phyloP scores from a whole-genome alignment of 2,888 invertebrate species.

The Neria commutata region DNA sequence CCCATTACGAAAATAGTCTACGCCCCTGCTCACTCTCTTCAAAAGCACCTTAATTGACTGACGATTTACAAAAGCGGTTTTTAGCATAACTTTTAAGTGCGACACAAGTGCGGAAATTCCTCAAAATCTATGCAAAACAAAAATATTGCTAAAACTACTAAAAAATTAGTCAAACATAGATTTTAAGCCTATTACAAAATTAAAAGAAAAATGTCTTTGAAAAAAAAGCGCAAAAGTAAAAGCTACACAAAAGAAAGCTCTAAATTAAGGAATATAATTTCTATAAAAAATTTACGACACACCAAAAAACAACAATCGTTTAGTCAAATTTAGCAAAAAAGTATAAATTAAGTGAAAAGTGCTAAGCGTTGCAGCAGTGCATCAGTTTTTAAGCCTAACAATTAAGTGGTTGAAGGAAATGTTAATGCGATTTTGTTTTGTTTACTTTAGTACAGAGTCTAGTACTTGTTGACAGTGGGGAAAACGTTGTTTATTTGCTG shows the following conservation, averaged over 20 bases:
- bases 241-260: background rate
- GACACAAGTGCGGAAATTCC: background rate
- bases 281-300: no score
- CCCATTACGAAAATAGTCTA: no score
- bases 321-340: no score
- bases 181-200: slow-evolving; percentile 6
- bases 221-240: slow-evolving; percentile 20
- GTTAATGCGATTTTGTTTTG: no score
- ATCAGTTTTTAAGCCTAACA: no score
- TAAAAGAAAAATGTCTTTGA: slow-evolving; percentile 8
- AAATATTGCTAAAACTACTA: background rate
- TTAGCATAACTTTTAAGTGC: background rate
- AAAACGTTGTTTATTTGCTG: no score
- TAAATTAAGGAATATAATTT: slow-evolving; percentile 4
- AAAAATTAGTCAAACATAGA: background rate
- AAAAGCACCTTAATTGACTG: slow-evolving; percentile 3
- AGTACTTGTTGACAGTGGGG: no score
- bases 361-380: no score
- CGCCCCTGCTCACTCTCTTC: no score
- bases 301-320: background rate
- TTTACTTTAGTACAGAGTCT: no score
- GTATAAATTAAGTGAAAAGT: background rate
- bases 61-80: background rate
- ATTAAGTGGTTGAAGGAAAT: no score
- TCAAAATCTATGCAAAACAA: background rate